These are phyloP conservation scores for Blennius ocellaris DNA, from an alignment of 2,113 vertebrate species.

Conservation along the genomic window DNA sequence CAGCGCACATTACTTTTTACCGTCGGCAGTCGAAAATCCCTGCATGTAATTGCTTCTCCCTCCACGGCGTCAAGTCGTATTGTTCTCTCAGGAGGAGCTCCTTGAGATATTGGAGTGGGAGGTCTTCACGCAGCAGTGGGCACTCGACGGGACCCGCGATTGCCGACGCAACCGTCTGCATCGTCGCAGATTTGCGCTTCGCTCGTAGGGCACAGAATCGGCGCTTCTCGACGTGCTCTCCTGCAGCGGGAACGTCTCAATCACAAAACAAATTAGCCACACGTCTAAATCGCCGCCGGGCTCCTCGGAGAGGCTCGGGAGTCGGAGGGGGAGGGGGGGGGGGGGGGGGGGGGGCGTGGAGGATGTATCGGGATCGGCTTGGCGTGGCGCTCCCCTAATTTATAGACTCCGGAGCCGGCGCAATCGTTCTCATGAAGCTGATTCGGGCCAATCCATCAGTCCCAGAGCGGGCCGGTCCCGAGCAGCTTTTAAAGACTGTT, in stretches of 20 bases:
- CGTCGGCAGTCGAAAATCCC: background rate
- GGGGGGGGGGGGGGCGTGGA: conserved; percentile 34
- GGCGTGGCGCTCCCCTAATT: conserved; percentile 59
- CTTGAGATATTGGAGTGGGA: conserved; percentile 1
- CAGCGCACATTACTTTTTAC: background rate
- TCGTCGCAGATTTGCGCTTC: background rate
- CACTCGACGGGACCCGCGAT: conserved; percentile 13
- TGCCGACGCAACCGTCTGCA: background rate
- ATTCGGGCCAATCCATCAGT: conserved; percentile 64
- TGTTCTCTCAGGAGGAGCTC: background rate
- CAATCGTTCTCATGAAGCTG: conserved; percentile 73
- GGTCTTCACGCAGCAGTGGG: background rate
- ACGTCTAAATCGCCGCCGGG: conserved; percentile 45
- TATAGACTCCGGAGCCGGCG: conserved; percentile 66
- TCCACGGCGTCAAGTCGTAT: background rate
- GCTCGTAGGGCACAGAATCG: conserved; percentile 32
- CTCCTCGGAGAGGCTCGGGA: conserved; percentile 25
- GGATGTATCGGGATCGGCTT: conserved; percentile 62
- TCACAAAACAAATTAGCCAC: conserved; percentile 59
- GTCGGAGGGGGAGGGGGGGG: too few species aligned
- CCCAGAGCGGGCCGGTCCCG: conserved; percentile 16
- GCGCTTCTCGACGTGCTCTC: conserved; percentile 9
- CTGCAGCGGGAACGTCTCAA: conserved; percentile 46
- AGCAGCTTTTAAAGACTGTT: conserved; percentile 65
- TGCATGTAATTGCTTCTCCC: background rate